Evolutionary conservation across 2,797 vertebrate genomes (phyloP).

Genomic region (Crax fasciolata): DNA sequence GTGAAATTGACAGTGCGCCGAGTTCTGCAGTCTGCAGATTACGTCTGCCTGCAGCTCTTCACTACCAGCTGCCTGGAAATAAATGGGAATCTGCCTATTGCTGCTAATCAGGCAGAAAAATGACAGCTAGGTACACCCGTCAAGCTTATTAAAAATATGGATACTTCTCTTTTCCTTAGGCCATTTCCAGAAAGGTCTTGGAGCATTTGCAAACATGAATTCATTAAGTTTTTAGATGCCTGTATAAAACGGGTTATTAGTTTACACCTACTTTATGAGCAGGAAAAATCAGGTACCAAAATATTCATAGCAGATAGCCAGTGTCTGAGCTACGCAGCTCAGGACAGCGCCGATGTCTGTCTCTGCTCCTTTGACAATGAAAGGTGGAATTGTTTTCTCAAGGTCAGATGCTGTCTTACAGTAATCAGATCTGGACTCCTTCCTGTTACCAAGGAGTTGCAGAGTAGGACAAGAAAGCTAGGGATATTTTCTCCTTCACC

Average conservation of each 20-base stretch:
- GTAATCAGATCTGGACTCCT: not conserved
- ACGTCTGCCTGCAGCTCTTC: constrained; percentile 35
- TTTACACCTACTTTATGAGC: not conserved
- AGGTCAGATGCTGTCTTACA: not conserved
- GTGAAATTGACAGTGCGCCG: constrained; percentile 41
- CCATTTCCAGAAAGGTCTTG: not conserved
- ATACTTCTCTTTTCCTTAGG: constrained; percentile 35
- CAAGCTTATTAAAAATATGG: not conserved
- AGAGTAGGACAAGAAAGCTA: not conserved
- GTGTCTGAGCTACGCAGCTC: not conserved
- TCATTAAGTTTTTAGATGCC: not conserved
- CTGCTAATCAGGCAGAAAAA: not conserved
- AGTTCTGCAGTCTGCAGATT: constrained; percentile 37
- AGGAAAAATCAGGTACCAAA: not conserved
- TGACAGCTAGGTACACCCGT: not conserved
- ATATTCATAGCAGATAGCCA: not conserved
- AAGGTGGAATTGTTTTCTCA: not conserved
- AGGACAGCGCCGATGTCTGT: not conserved
- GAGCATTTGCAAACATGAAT: not conserved
- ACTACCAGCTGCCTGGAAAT: constrained; percentile 54
- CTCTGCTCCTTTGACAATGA: not conserved
- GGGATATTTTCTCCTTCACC: not conserved
- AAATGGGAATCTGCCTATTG: constrained; percentile 34
- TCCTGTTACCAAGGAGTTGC: not conserved
- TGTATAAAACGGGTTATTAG: not conserved